A percentile compares a stretch with the other conserved stretches of the same genome.
These are phyloP conservation scores for Sipha flava DNA, from an alignment of 1,140 invertebrate genomes.

Conservation along the genomic window DNA sequence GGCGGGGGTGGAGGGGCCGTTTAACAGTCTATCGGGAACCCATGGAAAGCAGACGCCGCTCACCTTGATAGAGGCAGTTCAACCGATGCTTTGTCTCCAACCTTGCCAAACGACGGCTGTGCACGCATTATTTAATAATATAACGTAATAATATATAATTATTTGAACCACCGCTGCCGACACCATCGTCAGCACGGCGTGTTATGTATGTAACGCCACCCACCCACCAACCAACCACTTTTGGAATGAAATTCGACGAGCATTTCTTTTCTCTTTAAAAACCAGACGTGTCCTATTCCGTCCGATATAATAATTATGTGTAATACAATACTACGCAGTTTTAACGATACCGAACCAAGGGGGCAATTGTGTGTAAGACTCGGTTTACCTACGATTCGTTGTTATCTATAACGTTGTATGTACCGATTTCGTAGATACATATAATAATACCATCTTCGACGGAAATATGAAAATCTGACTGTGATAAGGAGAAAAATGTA, in stretches of 20 bases:
- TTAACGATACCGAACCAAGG: no score
- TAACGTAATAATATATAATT: neutral
- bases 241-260: neutral
- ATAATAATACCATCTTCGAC: no score
- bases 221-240: neutral
- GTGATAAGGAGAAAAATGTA: no score
- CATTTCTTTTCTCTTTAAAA: no score
- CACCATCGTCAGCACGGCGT: neutral
- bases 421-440: no score
- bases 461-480: no score
- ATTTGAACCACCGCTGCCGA: neutral
- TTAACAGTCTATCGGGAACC: neutral
- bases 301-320: no score
- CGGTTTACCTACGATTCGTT: no score
- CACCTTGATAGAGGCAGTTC: constrained; percentile 31
- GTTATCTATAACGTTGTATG: no score
- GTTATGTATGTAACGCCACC: neutral
- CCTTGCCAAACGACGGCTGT: neutral
- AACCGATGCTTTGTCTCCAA: constrained; percentile 19
- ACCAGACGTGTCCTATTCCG: no score
- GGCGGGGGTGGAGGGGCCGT: neutral
- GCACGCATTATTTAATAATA: neutral
- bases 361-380: no score
- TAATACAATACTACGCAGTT: no score
- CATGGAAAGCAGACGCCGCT: constrained; percentile 15